These are phyloP conservation scores for Coenonympha glycerion DNA, from an alignment of 2,888 invertebrate species.

Conservation along the genomic window DNA sequence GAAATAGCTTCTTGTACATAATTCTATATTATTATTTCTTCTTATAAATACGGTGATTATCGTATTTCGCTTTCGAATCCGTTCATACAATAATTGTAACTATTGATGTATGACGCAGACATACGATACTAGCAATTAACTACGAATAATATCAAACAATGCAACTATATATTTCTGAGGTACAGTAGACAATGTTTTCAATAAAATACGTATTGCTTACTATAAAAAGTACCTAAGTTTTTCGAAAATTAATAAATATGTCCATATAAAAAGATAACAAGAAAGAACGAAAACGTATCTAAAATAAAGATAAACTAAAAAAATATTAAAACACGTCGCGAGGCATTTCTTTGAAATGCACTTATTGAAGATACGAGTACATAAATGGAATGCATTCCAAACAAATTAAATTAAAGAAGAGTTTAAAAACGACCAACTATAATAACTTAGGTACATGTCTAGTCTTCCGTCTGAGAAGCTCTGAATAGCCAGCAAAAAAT, in stretches of 20 bases:
- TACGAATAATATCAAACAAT: too few species aligned
- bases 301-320: too few species aligned
- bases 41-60: slow-evolving; percentile 17
- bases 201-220: too few species aligned
- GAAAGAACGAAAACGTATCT: too few species aligned
- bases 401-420: slow-evolving; percentile 17
- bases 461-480: slow-evolving; percentile 14
- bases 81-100: slow-evolving; percentile 6
- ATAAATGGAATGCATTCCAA: not conserved
- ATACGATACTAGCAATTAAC: not conserved
- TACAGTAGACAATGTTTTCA: not conserved
- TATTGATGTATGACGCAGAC: slow-evolving; percentile 5
- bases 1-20: slow-evolving; percentile 11
- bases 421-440: not conserved
- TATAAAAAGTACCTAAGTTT: too few species aligned
- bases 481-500: slow-evolving; percentile 13
- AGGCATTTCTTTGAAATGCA: not conserved
- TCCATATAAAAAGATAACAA: too few species aligned
- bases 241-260: too few species aligned
- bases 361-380: not conserved
- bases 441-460: slow-evolving; percentile 4
- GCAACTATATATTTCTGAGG: not conserved
- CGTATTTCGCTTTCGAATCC: slow-evolving; percentile 16
- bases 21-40: slow-evolving; percentile 16
- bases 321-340: too few species aligned